phyloP scores from a whole-genome alignment of 2,113 vertebrate genomes.

The Mungos mungo region DNA sequence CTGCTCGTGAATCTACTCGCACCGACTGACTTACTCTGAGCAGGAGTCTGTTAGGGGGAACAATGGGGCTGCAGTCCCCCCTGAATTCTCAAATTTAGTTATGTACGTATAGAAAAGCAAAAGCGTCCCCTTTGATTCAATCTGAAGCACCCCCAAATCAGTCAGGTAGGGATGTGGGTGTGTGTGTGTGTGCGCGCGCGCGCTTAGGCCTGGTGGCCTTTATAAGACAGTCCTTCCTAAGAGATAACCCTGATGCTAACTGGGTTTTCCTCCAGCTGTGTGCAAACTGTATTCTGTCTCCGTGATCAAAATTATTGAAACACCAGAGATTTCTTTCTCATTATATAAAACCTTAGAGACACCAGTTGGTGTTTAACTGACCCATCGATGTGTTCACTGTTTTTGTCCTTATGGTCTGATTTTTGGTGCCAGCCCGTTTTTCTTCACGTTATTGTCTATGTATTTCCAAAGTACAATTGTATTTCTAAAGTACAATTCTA shows the following conservation, averaged over 20 bases:
- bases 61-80: background rate
- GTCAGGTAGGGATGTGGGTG: background rate
- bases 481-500: background rate
- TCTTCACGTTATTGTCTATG: background rate
- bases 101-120: background rate
- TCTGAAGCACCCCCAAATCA: background rate
- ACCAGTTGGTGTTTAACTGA: constrained; percentile 42
- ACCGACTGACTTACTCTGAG: background rate
- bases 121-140: background rate
- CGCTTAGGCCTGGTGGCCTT: background rate
- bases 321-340: background rate
- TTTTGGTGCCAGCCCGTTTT: constrained; percentile 19
- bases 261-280: constrained; percentile 6
- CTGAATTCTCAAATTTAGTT: background rate
- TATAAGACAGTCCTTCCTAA: background rate
- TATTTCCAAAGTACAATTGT: background rate
- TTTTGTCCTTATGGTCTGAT: constrained; percentile 20
- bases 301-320: constrained; percentile 13
- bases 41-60: background rate
- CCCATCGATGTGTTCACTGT: background rate
- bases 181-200: background rate
- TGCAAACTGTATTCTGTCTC: constrained; percentile 14
- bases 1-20: background rate
- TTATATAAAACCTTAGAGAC: background rate
- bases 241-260: background rate